Evolutionary conservation across 2,113 vertebrate species (phyloP), one percentile per base, ranked within the genome.

Genomic region (Syngnathus floridae): DNA sequence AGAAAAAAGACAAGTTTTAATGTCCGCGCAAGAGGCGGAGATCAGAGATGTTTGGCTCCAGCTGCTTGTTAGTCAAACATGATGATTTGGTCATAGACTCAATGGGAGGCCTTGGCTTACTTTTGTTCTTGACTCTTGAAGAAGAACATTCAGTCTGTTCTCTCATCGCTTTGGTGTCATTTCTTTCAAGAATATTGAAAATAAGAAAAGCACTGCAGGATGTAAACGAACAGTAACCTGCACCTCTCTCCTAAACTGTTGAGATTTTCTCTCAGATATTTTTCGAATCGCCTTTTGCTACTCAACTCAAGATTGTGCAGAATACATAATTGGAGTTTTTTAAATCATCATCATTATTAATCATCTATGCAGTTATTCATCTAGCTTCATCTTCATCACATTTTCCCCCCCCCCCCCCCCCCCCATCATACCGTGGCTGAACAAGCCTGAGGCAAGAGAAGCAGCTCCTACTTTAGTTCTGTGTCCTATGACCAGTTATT

Each of bases 401-500:
- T 67, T 41, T 70, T 56, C n/a, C 1, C 37, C 49, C 38, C 40
- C 65, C 43, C 45, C 14, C 46, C 56, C 41, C 52, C 40, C 12
- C 17, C 54, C 63, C 67, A 62, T 77, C 36, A 26, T 45, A 26
- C 69, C 52, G 55, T 72, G 79, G 66, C 85, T 84, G 82, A 70
- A 76, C 92, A 92, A 89, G 93, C 84, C 82, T 81, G 51, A 90
- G 48, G 93, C 92, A 84, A 45, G 72, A 66, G 89, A 86, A 84
- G 87, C 89, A 87, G 87, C 79, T 79, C 84, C 69, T 82, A 72
- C 87, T 86, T 92, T 91, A 77, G 88, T 89, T 92, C 92, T 92
- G 90, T 76, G 67, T 92, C 75, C 74, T 86, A 85, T 86, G 91
- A 91, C 90, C 92, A 87, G 87, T 92, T 93, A 92, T 95, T 95